Percentiles rank a stretch among this genome's conserved stretches.
Evolutionary conservation across 2,113 vertebrate genomes (phyloP).

Genomic region (Rhinopomastus cyanomelas): DNA sequence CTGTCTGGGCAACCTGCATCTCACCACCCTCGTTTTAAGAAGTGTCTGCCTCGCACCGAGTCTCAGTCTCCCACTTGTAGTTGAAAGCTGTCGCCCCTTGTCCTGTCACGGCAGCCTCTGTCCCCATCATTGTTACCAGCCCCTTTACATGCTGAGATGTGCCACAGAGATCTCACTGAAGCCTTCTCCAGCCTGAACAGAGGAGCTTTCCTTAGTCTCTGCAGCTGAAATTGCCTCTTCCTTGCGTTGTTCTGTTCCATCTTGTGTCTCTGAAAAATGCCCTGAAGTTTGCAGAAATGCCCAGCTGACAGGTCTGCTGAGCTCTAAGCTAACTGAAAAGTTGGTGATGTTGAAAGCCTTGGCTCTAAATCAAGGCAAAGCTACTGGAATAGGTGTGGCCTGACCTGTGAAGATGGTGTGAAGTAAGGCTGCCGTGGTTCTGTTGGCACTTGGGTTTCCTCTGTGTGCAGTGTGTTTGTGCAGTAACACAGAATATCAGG

Average conservation of each 20-base stretch:
- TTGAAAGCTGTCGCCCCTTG: fast-evolving
- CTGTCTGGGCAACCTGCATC: background rate
- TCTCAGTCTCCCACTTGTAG: background rate
- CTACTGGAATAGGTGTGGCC: background rate
- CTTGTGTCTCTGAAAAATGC: background rate
- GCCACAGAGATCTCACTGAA: background rate
- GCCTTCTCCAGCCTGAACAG: background rate
- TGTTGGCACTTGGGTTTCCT: too few species aligned
- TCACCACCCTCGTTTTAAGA: background rate
- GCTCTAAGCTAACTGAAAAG: background rate
- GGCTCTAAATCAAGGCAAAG: background rate
- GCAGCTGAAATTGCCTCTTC: background rate
- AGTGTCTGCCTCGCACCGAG: background rate
- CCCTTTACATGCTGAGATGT: background rate
- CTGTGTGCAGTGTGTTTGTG: too few species aligned
- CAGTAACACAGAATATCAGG: too few species aligned
- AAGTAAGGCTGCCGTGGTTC: background rate
- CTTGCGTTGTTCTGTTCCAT: background rate
- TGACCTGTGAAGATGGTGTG: background rate
- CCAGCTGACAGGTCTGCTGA: background rate
- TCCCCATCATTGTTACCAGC: background rate
- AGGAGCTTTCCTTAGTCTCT: background rate
- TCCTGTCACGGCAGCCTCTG: fast-evolving
- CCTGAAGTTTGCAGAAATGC: background rate
- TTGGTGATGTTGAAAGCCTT: background rate